These are phyloP conservation scores for Cinclus mexicanus DNA, from an alignment of 2,113 vertebrate species.

Conservation along the genomic window DNA sequence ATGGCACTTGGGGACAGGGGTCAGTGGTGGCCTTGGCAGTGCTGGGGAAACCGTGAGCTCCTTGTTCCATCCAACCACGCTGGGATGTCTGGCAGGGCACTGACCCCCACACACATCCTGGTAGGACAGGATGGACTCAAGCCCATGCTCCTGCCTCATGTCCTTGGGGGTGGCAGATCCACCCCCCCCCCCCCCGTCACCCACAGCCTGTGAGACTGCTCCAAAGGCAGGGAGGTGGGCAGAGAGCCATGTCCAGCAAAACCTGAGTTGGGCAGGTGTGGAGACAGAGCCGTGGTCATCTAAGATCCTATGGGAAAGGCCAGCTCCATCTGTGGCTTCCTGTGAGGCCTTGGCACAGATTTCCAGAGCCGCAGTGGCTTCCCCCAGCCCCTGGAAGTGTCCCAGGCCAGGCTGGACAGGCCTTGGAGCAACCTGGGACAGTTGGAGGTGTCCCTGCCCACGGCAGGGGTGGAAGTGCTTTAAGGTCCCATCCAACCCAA, in stretches of 20 bases:
- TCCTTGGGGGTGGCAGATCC: neutral
- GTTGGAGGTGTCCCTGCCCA: neutral
- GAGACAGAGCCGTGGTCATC: neutral
- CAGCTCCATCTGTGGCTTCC: neutral
- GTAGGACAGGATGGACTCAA: neutral
- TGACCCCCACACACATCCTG: neutral
- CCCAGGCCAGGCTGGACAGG: fast-evolving
- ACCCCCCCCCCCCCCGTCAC: fast-evolving
- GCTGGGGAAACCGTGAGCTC: neutral
- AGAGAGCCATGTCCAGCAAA: neutral
- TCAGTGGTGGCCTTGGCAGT: neutral
- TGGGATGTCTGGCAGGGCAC: neutral
- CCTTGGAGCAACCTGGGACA: neutral
- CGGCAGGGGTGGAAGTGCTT: neutral
- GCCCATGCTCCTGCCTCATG: fast-evolving
- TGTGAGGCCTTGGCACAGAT: neutral
- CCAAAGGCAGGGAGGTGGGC: neutral
- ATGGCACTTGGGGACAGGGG: neutral
- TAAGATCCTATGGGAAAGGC: neutral
- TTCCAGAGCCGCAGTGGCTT: neutral
- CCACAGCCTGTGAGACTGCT: fast-evolving
- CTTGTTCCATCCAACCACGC: fast-evolving
- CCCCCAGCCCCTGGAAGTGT: neutral
- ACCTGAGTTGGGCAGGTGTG: neutral
- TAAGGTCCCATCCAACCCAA: neutral